These are phyloP conservation scores for Tetramorium alpestre DNA, from an alignment of 1,140 invertebrate species.

Conservation along the genomic window DNA sequence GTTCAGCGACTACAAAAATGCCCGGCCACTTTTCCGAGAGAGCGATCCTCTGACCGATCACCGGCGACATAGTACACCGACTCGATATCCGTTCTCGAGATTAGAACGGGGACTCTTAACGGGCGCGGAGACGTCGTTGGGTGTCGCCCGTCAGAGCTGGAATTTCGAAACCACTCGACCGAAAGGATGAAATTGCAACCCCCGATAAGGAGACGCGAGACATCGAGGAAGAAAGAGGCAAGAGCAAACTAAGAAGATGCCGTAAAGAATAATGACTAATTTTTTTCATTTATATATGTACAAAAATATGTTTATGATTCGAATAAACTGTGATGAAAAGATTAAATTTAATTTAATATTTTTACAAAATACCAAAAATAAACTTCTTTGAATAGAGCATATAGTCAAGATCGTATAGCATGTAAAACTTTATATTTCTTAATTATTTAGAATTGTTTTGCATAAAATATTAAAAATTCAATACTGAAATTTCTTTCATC, in stretches of 20 bases:
- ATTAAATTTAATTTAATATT: not conserved
- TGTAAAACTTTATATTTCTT: not conserved
- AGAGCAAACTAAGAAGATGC: not conserved
- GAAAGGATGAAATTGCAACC: slow-evolving; percentile 75
- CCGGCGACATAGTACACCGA: slow-evolving; percentile 71
- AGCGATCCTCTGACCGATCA: slow-evolving; percentile 73
- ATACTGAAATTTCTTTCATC: not conserved
- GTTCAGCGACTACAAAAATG: slow-evolving; percentile 76
- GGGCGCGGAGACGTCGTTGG: slow-evolving; percentile 65
- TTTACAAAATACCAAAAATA: not conserved
- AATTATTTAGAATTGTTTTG: not conserved
- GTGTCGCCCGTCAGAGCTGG: slow-evolving; percentile 66
- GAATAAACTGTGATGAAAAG: not conserved
- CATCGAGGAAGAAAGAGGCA: slow-evolving; percentile 6
- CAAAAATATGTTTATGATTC: not conserved
- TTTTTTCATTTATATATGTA: not conserved
- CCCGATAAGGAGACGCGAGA: slow-evolving; percentile 36
- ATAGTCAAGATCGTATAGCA: not conserved
- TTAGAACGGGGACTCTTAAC: slow-evolving; percentile 68
- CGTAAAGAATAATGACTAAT: not conserved
- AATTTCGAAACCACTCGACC: slow-evolving; percentile 73
- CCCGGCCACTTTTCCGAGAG: slow-evolving; percentile 74
- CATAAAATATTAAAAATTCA: slow-evolving; percentile 3
- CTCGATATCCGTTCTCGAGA: slow-evolving; percentile 72
- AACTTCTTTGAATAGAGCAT: not conserved